Base-by-base conservation (phyloP, 2,113 vertebrate genomes). In the Lontra canadensis region DNA sequence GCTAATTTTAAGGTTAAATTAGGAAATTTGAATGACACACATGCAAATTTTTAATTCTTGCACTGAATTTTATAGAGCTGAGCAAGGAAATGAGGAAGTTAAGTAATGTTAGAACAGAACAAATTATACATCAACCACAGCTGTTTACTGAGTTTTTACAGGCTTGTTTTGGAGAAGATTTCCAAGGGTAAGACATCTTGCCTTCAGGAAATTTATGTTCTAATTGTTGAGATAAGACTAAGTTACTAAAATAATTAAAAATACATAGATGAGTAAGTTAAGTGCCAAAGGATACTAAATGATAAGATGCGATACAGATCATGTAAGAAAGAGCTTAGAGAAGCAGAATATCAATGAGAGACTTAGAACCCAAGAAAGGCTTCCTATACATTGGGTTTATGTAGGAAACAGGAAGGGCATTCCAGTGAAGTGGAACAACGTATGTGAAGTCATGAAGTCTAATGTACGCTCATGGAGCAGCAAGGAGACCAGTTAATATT, bases 1-100 rank as follows among this genome's bases (percentile, higher is more conserved):
- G 9, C 31, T 92, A 87, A 94, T 90, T 93, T 96, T 84, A 90
- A 88, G 71, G 25, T 85, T 88, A 80, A 55, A 73, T 91, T 79
- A 90, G 94, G 10, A 49, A 83, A 78, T 74, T 25, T 67, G 67
- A 81, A 76, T 61, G 49, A 52, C 25, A 29, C 6, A 82, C 10
- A 52, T 17, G 23, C 42, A 26, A 63, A 71, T 82, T 90, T 96
- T 94, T 67, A 94, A 59, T 69, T 81, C 39, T 86, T 93, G 31
- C 23, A 74, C 6, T 39, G 21, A 94, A 74, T 63, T 82, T 86
- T 79, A 29, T 6, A 88, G 36, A 71, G 23, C 63, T 59, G 88
- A 95, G 25, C 15, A 88, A 93, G 88, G 7, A 79, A 90, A 80
- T 76, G 61, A 80, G 73, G 34, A 95, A 69, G 6, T 36, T 88